These are phyloP conservation scores for Opisthograptis luteolata DNA, from an alignment of 2,888 invertebrate genomes.

Conservation along the genomic window DNA sequence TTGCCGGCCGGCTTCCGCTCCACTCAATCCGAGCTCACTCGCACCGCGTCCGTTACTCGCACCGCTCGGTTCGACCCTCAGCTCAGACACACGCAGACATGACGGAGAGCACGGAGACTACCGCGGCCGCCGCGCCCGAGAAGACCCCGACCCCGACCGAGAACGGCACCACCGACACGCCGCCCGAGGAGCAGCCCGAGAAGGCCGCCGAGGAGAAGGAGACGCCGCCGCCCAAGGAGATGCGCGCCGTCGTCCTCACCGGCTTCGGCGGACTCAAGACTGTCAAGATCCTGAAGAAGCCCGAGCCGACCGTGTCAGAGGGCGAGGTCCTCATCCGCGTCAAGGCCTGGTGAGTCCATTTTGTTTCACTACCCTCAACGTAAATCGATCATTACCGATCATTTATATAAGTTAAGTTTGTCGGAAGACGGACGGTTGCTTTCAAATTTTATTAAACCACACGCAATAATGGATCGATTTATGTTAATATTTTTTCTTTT, in stretches of 20 bases:
- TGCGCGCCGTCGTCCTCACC: slow-evolving; percentile 93
- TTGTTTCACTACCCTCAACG: slow-evolving; percentile 28
- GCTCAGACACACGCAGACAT: slow-evolving; percentile 59
- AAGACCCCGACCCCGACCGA: slow-evolving; percentile 85
- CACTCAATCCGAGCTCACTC: slow-evolving; percentile 66
- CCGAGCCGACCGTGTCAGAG: slow-evolving; percentile 88
- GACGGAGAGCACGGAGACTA: slow-evolving; percentile 82
- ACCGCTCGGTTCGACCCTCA: slow-evolving; percentile 59
- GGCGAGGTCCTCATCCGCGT: slow-evolving; percentile 93
- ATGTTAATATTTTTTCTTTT: slow-evolving; percentile 1
- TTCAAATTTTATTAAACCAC: slow-evolving; percentile 10
- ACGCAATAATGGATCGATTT: neutral
- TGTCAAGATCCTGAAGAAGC: slow-evolving; percentile 92
- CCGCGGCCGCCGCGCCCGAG: slow-evolving; percentile 81
- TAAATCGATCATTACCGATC: slow-evolving; percentile 8
- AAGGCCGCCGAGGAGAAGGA: slow-evolving; percentile 82
- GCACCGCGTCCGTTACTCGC: slow-evolving; percentile 68
- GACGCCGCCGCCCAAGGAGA: slow-evolving; percentile 88
- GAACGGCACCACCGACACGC: slow-evolving; percentile 77
- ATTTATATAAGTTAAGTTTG: neutral
- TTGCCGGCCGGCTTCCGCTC: slow-evolving; percentile 72
- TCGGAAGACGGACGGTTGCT: slow-evolving; percentile 2
- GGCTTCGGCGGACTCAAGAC: slow-evolving; percentile 94
- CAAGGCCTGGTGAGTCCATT: slow-evolving; percentile 91
- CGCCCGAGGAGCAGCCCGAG: slow-evolving; percentile 79